Conservation (phyloP, 2,888 invertebrate species). For the Pecten maximus region DNA sequence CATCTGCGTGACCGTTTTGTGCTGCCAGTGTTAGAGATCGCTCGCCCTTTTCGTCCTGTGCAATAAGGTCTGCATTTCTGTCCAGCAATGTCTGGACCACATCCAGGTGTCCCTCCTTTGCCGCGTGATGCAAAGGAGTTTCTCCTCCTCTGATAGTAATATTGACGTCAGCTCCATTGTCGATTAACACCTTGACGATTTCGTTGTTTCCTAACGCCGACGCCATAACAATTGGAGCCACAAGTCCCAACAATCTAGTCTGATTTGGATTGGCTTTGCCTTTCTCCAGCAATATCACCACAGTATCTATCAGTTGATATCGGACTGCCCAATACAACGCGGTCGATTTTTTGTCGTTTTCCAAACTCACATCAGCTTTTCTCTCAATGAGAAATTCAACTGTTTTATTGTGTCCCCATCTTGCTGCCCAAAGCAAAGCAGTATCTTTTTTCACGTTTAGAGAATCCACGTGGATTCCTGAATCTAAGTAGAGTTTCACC, state of each 20-base stretch:
- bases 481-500: slow-evolving; percentile 61
- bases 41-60: slow-evolving; percentile 77
- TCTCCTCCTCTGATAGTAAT: slow-evolving; percentile 75
- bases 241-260: slow-evolving; percentile 76
- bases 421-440: slow-evolving; percentile 70
- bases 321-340: slow-evolving; percentile 74
- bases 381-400: slow-evolving; percentile 64
- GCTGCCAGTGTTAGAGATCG: slow-evolving; percentile 78
- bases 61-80: slow-evolving; percentile 76
- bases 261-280: slow-evolving; percentile 76
- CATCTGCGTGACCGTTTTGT: slow-evolving; percentile 69
- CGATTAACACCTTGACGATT: slow-evolving; percentile 64
- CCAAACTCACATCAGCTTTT: slow-evolving; percentile 61
- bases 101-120: slow-evolving; percentile 78
- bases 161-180: slow-evolving; percentile 75
- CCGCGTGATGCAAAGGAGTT: slow-evolving; percentile 81
- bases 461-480: slow-evolving; percentile 47
- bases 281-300: slow-evolving; percentile 67
- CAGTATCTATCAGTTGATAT: slow-evolving; percentile 63
- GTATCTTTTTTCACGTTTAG: slow-evolving; percentile 68
- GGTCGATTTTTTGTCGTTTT: slow-evolving; percentile 73
- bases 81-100: slow-evolving; percentile 75
- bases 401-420: slow-evolving; percentile 64
- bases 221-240: slow-evolving; percentile 79
- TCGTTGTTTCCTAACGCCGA: slow-evolving; percentile 76